Conservation (phyloP, 2,888 invertebrate genomes). For the Plemyria rubiginata region DNA sequence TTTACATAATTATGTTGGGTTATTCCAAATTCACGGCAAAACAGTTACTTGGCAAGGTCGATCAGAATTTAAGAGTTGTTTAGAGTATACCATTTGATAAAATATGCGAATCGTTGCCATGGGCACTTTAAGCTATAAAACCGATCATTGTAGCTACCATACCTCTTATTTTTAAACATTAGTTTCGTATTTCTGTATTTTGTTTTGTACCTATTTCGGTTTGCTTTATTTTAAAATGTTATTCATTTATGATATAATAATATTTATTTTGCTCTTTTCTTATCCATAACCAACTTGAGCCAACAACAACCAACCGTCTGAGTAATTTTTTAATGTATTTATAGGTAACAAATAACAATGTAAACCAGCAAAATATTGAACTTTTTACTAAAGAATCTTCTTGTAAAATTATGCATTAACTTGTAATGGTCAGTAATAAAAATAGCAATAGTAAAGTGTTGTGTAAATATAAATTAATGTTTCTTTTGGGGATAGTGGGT, state of each 20-base stretch:
- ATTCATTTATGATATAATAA: not conserved
- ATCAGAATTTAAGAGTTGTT: conserved; percentile 30
- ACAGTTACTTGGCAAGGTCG: conserved; percentile 72
- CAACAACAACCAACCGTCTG: no score
- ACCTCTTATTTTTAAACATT: not conserved
- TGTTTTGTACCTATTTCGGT: no score
- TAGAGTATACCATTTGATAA: conserved; percentile 11
- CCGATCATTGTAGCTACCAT: not conserved
- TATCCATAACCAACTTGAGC: conserved; percentile 11
- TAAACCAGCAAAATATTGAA: no score
- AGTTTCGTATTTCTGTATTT: no score
- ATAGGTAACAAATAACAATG: no score
- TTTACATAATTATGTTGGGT: conserved; percentile 61
- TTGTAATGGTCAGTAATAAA: not conserved
- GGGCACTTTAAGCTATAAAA: not conserved
- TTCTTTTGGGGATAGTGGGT: no score
- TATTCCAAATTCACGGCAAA: conserved; percentile 53
- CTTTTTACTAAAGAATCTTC: not conserved
- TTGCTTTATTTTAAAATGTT: not conserved
- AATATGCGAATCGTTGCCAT: conserved; percentile 29
- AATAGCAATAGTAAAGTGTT: no score
- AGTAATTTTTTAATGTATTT: no score
- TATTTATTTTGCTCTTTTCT: no score
- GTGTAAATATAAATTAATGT: no score
- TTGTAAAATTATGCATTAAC: not conserved